Base-by-base conservation (phyloP, 2,888 invertebrate species). In the Strigamia crassipes region DNA sequence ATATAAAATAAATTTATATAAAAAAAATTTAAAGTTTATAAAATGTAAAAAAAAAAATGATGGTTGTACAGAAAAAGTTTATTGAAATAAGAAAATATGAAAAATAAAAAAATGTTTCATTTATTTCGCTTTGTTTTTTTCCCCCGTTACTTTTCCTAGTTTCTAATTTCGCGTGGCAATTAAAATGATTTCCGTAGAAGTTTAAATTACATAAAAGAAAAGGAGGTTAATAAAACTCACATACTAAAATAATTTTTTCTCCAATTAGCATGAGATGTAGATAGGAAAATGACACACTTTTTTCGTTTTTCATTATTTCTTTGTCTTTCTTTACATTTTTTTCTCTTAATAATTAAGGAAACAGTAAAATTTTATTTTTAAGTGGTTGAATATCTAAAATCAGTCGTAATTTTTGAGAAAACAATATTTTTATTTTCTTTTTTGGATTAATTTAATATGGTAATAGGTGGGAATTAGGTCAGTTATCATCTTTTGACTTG, bases 211-310 rank as follows among this genome's bases (percentile, higher is more conserved):
- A 27, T 73, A 73, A 23, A 73, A 12, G 18, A 56, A 73, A 73
- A 73, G 13, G 13, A 73, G 73, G 73, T 73, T 73, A 73, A 73
- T 73, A 73, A 73, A 73, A 73, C 31, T 73, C 73, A 27, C 31
- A 23, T 1, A 66, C 3, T 1, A 21, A 21, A 66, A 13, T 18
- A 51, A 27, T 73, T 73, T 73, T 73, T 73, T 27, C 13, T 31
- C 12, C 27, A 73, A 73, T 73, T 27, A 73, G 31, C 73, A 27
- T 73, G 12, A 23, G 31, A 66, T 66, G 66, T 27, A 66, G 66
- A 73, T 73, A 73, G 31, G 73, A 73, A 73, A 73, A 31, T 73
- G 73, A 73, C 73, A 73, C 31, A 73, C 73, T 73, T 73, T 27
- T 73, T n/a, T n/a, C n/a, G 1, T 56, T 31, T 66, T 73, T 73